A percentile compares a stretch with the other conserved stretches of the same genome.
These are phyloP conservation scores for Copidosoma aretas DNA, from an alignment of 2,888 invertebrate species.

Conservation along the genomic window DNA sequence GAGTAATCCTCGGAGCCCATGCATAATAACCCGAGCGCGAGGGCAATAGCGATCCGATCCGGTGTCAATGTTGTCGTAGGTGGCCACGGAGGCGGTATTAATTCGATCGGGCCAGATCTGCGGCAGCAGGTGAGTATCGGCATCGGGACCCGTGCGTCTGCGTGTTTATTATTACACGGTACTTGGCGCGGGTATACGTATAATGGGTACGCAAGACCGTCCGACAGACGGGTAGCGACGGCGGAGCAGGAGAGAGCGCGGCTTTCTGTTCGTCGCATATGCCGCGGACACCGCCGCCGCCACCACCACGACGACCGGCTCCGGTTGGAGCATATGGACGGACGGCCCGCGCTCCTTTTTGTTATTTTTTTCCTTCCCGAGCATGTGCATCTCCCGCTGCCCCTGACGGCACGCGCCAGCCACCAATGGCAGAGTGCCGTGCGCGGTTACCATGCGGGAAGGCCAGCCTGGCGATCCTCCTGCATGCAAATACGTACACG, in stretches of 20 bases:
- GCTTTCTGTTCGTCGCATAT: not conserved
- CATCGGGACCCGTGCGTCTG: too few species aligned
- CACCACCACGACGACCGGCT: not conserved
- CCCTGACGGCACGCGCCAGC: not conserved
- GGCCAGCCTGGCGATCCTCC: too few species aligned
- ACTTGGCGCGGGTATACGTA: constrained; percentile 24
- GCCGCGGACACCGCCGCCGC: not conserved
- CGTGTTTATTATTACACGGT: too few species aligned
- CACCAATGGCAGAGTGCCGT: not conserved
- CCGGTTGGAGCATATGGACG: constrained; percentile 7
- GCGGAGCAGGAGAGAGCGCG: not conserved
- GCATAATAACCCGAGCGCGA: too few species aligned
- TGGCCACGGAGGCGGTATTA: too few species aligned
- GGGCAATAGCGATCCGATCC: too few species aligned
- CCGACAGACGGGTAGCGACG: not conserved
- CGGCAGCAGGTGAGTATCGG: too few species aligned
- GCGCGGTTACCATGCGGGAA: too few species aligned
- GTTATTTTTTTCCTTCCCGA: not conserved
- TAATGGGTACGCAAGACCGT: constrained; percentile 15
- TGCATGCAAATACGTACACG: too few species aligned
- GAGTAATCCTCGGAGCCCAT: too few species aligned
- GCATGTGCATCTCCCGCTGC: not conserved
- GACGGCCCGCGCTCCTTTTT: not conserved
- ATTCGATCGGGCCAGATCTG: too few species aligned
- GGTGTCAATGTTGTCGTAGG: too few species aligned